Evolutionary conservation across 1,140 invertebrate genomes (phyloP), one percentile per base, ranked within the genome.

Genomic region (Solen grandis): DNA sequence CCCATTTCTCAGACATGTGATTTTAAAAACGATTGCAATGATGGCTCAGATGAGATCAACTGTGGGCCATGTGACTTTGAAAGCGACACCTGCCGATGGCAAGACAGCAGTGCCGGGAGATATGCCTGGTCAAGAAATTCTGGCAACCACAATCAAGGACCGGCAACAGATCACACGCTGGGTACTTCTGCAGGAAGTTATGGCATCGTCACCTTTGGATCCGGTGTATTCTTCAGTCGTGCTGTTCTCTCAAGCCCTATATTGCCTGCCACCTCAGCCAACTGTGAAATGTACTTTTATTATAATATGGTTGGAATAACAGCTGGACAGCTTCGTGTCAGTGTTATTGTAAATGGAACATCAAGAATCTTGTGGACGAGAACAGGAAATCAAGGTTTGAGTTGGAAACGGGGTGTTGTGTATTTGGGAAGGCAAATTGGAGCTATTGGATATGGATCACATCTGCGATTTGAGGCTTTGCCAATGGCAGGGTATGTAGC

Each of bases 251-350:
- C 82, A 27, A 91, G 89, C 81, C 89, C 89, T 36, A 19, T 69
- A 4, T 52, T 91, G n/a, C 86, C 90, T 14, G 38, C 83, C 38
- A 35, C 88, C 36, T 85, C 87, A 31, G 59, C 52, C 8, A 78
- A 70, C 1, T 91, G 90, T 78, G 84, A 87, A 55, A 87, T 91
- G 81, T 68, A 77, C 22, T 96, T 97, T 87, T 96, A 93, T 92
- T 95, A 93, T 85, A 95, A 96, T 85, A 96, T 96, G 95, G 95
- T 93, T 86, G 96, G 96, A 41, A 50, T 5, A 46, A 79, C 60
- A 73, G 57, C 78, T 69, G 88, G 87, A 46, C 69, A 72, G 36
- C 66, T 90, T 31, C 41, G 63, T 46, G 84, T 88, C 13, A 76
- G 46, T 60, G 82, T 69, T 50, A 65, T 76, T 59, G 69, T 82